Evolutionary conservation across 2,888 invertebrate species (phyloP).

Genomic region (Tipula unca): DNA sequence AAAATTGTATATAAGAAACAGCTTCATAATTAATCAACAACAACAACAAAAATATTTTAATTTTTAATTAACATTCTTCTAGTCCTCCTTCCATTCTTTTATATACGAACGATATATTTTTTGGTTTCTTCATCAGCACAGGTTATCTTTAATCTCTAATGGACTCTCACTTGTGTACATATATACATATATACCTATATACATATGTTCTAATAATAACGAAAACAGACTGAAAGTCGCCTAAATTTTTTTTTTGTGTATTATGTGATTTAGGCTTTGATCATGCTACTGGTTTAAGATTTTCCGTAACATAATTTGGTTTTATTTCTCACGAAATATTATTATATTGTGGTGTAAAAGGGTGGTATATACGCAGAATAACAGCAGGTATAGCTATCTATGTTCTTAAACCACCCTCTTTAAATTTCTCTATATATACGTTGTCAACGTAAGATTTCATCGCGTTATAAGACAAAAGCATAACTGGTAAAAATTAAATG

Average conservation of each 20-base stretch:
- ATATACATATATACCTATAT: too few relatives aligned
- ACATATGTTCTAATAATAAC: neutral
- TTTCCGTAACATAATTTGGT: neutral
- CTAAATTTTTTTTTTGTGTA: neutral
- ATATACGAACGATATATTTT: neutral
- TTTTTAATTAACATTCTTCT: slow-evolving; percentile 4
- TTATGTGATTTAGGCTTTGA: neutral
- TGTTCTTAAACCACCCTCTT: neutral
- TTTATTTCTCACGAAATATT: neutral
- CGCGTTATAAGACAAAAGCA: neutral
- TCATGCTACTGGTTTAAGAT: neutral
- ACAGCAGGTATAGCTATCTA: neutral
- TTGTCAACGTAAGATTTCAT: neutral
- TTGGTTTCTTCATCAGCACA: neutral
- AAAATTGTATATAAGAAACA: neutral
- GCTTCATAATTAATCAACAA: neutral
- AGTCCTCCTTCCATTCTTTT: neutral
- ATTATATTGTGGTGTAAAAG: neutral
- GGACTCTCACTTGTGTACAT: neutral
- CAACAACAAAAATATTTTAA: neutral
- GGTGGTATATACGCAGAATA: neutral
- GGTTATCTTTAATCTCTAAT: neutral
- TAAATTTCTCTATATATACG: neutral
- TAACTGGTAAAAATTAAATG: neutral
- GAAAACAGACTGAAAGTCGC: neutral